Evolutionary conservation across 2,797 vertebrate genomes (phyloP).

Genomic region (Hemibagrus guttatus): DNA sequence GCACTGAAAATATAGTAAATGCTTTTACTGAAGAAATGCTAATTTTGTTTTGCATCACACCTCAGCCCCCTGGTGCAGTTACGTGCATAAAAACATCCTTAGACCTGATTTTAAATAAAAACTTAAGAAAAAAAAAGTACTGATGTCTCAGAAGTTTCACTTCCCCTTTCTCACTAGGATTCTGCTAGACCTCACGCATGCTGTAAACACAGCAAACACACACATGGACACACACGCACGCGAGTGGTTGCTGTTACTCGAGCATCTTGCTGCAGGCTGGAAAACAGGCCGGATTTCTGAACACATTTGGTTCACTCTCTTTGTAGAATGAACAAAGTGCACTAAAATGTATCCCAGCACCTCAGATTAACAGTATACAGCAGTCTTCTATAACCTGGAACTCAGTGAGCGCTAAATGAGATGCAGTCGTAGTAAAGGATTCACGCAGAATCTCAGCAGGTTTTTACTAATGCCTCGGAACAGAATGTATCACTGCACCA

Average conservation of each 20-base stretch:
- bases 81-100: background rate
- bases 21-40: background rate
- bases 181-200: background rate
- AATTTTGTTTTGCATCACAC: background rate
- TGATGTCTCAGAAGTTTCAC: background rate
- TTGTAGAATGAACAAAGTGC: background rate
- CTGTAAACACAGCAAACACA: conserved; percentile 30
- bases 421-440: conserved; percentile 1
- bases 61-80: background rate
- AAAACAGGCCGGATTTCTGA: conserved; percentile 4
- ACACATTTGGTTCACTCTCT: background rate
- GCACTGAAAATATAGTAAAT: background rate
- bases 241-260: background rate
- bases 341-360: background rate
- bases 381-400: conserved; percentile 1
- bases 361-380: conserved; percentile 1
- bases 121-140: background rate
- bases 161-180: conserved; percentile 6
- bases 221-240: background rate
- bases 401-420: conserved; percentile 21
- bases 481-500: conserved; percentile 47
- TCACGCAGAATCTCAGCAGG: conserved; percentile 21
- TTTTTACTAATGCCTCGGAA: conserved; percentile 39
- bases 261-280: background rate
- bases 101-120: background rate